Conservation (phyloP, 2,888 invertebrate genomes). For the Lordiphosa fenestrarum region DNA sequence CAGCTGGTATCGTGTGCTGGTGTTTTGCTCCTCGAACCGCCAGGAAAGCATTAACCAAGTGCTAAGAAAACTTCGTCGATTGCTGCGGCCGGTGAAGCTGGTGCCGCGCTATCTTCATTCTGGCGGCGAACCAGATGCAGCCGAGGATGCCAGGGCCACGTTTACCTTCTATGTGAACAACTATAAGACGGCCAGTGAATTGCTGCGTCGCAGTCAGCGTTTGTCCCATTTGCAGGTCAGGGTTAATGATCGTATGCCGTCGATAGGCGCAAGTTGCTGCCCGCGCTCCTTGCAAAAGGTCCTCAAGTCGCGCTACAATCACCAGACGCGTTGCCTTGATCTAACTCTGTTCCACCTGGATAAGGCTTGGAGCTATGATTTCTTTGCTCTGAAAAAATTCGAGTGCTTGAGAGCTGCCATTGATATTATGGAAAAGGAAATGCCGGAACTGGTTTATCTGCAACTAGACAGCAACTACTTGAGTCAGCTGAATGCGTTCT, state of each 20-base stretch:
- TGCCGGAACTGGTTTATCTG: constrained; percentile 40
- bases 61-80: constrained; percentile 19
- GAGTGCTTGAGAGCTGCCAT: constrained; percentile 32
- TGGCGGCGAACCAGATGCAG: constrained; percentile 37
- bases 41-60: constrained; percentile 11
- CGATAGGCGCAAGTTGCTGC: constrained; percentile 20
- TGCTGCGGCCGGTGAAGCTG: constrained; percentile 27
- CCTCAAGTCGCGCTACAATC: constrained; percentile 36
- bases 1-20: constrained; percentile 55
- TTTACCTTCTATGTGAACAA: constrained; percentile 50
- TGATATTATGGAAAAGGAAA: constrained; percentile 21
- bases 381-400: constrained; percentile 39
- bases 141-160: constrained; percentile 27
- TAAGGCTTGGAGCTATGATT: constrained; percentile 23
- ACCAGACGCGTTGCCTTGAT: constrained; percentile 21
- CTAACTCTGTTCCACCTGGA: constrained; percentile 39
- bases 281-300: constrained; percentile 19
- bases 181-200: constrained; percentile 29
- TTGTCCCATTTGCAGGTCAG: constrained; percentile 20
- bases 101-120: constrained; percentile 29
- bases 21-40: constrained; percentile 27
- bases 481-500: constrained; percentile 23
- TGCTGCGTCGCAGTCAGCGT: constrained; percentile 16
- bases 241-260: constrained; percentile 37
- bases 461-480: constrained; percentile 47